Percentiles rank a stretch among this genome's conserved stretches.
phyloP scores from a whole-genome alignment of 2,888 invertebrate species.

The Cantharis rufa region DNA sequence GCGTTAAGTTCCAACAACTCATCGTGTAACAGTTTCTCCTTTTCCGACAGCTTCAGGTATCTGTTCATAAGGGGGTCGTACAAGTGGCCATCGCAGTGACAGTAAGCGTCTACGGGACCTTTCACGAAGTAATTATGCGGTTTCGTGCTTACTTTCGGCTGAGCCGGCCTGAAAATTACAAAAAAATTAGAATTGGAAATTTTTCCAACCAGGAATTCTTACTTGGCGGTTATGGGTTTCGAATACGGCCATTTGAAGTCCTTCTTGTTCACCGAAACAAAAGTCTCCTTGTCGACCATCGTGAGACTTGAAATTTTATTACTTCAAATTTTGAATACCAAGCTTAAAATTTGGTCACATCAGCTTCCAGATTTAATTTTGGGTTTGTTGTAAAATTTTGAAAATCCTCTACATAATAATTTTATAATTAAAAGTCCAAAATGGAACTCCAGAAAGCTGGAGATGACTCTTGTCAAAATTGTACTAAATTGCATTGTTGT shows the following conservation, averaged over 20 bases:
- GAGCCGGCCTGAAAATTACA: conserved; percentile 59
- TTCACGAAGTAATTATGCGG: conserved; percentile 57
- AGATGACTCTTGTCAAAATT: conserved; percentile 45
- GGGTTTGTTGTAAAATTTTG: neutral
- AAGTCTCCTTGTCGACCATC: conserved; percentile 50
- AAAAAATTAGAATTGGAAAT: neutral
- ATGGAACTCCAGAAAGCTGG: conserved; percentile 46
- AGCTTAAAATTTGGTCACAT: neutral
- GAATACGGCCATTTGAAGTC: conserved; percentile 67
- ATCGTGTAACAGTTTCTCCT: conserved; percentile 63
- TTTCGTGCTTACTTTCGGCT: conserved; percentile 61
- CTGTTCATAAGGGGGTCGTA: conserved; percentile 65
- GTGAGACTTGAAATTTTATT: neutral
- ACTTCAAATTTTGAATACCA: neutral
- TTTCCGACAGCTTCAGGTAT: conserved; percentile 65
- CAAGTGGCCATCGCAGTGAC: conserved; percentile 67
- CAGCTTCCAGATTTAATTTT: neutral
- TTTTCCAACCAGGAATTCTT: conserved; percentile 32
- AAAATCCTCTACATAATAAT: neutral
- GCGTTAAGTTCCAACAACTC: conserved; percentile 49
- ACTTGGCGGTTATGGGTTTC: conserved; percentile 62
- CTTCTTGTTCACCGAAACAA: conserved; percentile 57
- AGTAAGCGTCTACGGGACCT: conserved; percentile 64
- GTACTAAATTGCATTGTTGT: conserved; percentile 42
- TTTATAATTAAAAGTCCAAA: conserved; percentile 33